Evolutionary conservation across 2,113 vertebrate species (phyloP), one percentile per base, ranked within the genome.

Genomic region (Mesocricetus auratus): DNA sequence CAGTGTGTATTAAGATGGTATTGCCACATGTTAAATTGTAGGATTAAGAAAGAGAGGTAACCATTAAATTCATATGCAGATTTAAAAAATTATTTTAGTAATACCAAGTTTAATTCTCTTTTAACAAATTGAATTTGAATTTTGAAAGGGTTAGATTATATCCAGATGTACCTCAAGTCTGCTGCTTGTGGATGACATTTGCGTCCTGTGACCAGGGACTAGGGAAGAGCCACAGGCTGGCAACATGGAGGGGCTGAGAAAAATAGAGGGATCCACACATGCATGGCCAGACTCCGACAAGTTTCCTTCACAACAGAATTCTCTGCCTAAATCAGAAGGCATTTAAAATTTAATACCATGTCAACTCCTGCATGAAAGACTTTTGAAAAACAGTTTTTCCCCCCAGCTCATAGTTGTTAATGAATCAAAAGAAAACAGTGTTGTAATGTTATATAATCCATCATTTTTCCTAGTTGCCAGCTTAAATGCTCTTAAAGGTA

Each of bases 21-120:
- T 74, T 85, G 81, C 77, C 58, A 39, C 71, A 4, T 56, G 39
- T 75, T 81, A 64, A 81, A 64, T 71, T 73, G 19, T 24, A 47
- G 53, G 64, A 7, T n/a, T 74, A 45, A 82, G 47, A 75, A 83
- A n/a, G n/a, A n/a, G 74, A 71, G 33, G 33, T 74, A 56, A 69
- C 86, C 47, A 77, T 93, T 94, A 86, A 88, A 94, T 96, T 86
- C 64, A 77, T n/a, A 66, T 36, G 29, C 36, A 78, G 24, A 73
- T 96, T 92, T 92, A 86, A 94, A 94, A 89, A 62, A 33, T 47
- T 93, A 45, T 82, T 79, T 86, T 71, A 64, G 78, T 88, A 87
- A 74, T 62, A 78, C 24, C 15, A 3, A 71, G 64, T 42, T 86
- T 56, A 86, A 39, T 60, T 66, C 66, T 45, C 3, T 82, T 53